A percentile compares a stretch with the other conserved stretches of the same genome.
Conservation (phyloP, 2,888 invertebrate genomes). For the Eupithecia subfuscata region DNA sequence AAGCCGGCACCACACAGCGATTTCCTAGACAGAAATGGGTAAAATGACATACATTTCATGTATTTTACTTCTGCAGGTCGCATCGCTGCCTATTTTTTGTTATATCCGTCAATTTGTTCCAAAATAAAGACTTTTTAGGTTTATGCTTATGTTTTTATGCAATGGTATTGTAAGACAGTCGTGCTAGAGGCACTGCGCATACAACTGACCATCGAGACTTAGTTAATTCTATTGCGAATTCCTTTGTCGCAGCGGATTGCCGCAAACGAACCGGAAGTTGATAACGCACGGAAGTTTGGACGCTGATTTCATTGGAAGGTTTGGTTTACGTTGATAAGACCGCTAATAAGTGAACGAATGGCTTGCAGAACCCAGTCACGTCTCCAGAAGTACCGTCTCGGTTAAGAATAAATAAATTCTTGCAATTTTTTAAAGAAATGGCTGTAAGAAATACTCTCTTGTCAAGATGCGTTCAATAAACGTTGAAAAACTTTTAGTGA, state of each 20-base stretch:
- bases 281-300: conserved; percentile 46
- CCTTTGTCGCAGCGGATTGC: conserved; percentile 63
- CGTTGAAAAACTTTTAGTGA: not conserved
- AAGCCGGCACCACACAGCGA: too few relatives aligned
- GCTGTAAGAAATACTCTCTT: not conserved
- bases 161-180: conserved; percentile 16
- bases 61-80: too few relatives aligned
- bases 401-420: not conserved
- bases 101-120: too few relatives aligned
- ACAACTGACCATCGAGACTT: conserved; percentile 56
- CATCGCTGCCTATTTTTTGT: too few relatives aligned
- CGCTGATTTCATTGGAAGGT: conserved; percentile 37
- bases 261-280: conserved; percentile 55
- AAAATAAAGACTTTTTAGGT: too few relatives aligned
- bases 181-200: conserved; percentile 38
- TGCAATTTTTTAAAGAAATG: not conserved
- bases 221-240: conserved; percentile 67
- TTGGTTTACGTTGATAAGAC: conserved; percentile 25
- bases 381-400: not conserved
- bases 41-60: not conserved
- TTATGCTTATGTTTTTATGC: too few relatives aligned
- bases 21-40: not conserved
- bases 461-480: not conserved
- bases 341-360: conserved; percentile 19
- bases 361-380: conserved; percentile 1